A percentile compares a stretch with the other conserved stretches of the same genome.
These are phyloP conservation scores for Scophthalmus maximus DNA, from an alignment of 2,113 vertebrate species.

Conservation along the genomic window DNA sequence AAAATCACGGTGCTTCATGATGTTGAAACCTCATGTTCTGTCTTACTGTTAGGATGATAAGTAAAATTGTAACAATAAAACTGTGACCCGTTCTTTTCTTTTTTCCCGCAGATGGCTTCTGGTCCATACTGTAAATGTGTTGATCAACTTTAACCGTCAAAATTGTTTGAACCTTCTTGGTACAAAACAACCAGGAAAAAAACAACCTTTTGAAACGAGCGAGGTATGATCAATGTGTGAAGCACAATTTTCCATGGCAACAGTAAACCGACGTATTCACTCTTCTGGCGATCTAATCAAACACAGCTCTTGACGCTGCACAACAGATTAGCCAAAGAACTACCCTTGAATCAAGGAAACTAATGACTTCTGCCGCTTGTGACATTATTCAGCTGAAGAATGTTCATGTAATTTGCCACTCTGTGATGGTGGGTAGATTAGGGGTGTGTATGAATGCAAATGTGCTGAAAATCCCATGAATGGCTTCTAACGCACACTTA, in stretches of 20 bases:
- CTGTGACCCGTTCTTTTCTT: not conserved
- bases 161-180: not conserved
- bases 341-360: conserved; percentile 53
- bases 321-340: conserved; percentile 55
- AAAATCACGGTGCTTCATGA: too few species aligned
- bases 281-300: conserved; percentile 32
- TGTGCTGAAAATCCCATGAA: conserved; percentile 13
- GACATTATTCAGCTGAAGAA: conserved; percentile 47
- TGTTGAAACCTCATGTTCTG: too few species aligned
- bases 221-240: conserved; percentile 41
- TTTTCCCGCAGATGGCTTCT: not conserved
- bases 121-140: not conserved
- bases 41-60: not conserved
- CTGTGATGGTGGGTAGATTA: conserved; percentile 36
- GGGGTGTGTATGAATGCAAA: conserved; percentile 18
- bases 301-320: conserved; percentile 51
- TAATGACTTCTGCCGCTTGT: conserved; percentile 39
- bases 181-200: not conserved
- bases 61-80: not conserved
- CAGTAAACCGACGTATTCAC: conserved; percentile 23
- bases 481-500: conserved; percentile 5
- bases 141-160: conserved; percentile 32
- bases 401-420: conserved; percentile 40
- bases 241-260: conserved; percentile 50
- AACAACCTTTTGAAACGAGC: conserved; percentile 1